A percentile compares a stretch with the other conserved stretches of the same genome.
These are phyloP conservation scores for Aldabrachelys gigantea DNA, from an alignment of 2,113 vertebrate species.

Conservation along the genomic window DNA sequence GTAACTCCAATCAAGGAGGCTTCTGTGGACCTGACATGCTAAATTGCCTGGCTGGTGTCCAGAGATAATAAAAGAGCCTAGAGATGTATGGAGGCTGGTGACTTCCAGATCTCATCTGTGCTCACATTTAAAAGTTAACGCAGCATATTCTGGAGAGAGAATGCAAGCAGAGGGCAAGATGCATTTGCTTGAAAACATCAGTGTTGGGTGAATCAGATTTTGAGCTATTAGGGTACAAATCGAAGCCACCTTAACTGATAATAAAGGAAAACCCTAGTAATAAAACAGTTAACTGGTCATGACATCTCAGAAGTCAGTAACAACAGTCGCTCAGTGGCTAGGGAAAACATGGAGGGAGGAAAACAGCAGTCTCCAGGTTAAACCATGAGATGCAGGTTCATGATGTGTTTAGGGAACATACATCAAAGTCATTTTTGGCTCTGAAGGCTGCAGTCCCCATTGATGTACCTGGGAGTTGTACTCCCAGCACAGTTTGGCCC, in stretches of 20 bases:
- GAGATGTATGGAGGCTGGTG: neutral
- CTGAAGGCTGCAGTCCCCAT: neutral
- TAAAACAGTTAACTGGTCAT: neutral
- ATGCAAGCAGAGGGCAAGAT: fast-evolving
- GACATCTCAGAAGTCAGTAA: neutral
- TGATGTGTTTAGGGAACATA: neutral
- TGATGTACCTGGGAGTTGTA: neutral
- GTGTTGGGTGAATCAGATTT: neutral
- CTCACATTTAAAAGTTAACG: neutral
- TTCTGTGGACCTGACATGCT: neutral
- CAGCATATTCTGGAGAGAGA: neutral
- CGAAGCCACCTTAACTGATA: constrained; percentile 20
- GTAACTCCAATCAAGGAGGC: neutral
- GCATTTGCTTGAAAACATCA: neutral
- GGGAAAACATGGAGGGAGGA: neutral
- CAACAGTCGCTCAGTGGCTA: neutral
- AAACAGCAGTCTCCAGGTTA: neutral
- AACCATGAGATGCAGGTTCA: neutral
- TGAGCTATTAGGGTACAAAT: constrained; percentile 15
- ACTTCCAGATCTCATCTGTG: neutral
- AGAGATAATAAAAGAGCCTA: neutral
- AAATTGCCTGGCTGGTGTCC: fast-evolving
- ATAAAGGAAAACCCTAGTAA: neutral
- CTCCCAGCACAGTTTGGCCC: neutral
- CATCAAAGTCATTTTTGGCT: neutral